A percentile compares a stretch with the other conserved stretches of the same genome.
Evolutionary conservation across 2,888 invertebrate species (phyloP).

Genomic region (Tetanocera ferruginea): DNA sequence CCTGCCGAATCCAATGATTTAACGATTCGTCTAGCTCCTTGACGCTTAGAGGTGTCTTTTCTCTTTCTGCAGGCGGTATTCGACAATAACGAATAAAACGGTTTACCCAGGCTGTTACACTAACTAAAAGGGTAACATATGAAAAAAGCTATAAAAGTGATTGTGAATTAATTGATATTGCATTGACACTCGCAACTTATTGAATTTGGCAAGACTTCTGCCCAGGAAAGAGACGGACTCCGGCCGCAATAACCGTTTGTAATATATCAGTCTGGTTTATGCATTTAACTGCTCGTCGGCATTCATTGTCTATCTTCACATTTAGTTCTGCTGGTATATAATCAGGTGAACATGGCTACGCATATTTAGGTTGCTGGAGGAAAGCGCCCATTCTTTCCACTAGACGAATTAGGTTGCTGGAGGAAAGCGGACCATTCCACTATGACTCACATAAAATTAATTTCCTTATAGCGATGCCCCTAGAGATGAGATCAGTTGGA

Average conservation of each 20-base stretch:
- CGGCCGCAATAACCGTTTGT: not conserved
- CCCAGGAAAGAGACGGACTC: not conserved
- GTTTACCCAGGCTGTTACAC: slow-evolving; percentile 23
- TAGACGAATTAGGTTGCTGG: too few relatives aligned
- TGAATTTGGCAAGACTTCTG: slow-evolving; percentile 21
- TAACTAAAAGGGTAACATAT: slow-evolving; percentile 14
- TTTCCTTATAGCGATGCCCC: not conserved
- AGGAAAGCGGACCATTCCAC: slow-evolving; percentile 30
- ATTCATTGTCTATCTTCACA: slow-evolving; percentile 7
- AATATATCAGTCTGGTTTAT: not conserved
- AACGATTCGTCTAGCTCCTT: slow-evolving; percentile 5
- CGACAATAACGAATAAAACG: slow-evolving; percentile 24
- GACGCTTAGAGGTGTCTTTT: not conserved
- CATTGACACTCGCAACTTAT: slow-evolving; percentile 22
- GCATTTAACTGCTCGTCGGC: not conserved
- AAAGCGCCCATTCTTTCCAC: too few relatives aligned
- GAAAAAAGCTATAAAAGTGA: slow-evolving; percentile 31
- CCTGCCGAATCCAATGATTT: slow-evolving; percentile 20
- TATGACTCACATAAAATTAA: not conserved
- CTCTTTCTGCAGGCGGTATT: not conserved
- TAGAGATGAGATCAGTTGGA: slow-evolving; percentile 9
- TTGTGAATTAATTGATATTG: too few relatives aligned
- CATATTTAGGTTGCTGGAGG: not conserved
- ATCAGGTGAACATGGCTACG: not conserved
- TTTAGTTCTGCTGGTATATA: not conserved